These are phyloP conservation scores for Zeus faber DNA, from an alignment of 2,113 vertebrate species.

Conservation along the genomic window DNA sequence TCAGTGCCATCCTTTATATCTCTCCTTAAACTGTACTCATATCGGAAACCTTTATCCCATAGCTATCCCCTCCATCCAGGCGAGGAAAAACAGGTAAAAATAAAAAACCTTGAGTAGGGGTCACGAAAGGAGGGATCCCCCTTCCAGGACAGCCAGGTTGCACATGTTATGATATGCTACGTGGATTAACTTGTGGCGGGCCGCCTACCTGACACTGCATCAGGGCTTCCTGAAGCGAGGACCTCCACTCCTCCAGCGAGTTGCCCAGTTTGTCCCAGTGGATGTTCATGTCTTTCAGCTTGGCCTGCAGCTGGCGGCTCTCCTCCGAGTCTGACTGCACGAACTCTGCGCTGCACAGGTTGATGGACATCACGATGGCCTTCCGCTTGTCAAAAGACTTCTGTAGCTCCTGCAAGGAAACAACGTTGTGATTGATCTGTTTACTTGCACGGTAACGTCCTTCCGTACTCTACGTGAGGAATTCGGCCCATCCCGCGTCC, in stretches of 20 bases:
- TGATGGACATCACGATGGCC: conserved; percentile 92
- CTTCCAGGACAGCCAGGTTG: too few relatives aligned
- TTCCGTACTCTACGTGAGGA: too few relatives aligned
- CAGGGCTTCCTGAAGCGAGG: conserved; percentile 85
- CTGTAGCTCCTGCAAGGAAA: conserved; percentile 84
- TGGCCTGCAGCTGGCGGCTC: conserved; percentile 80
- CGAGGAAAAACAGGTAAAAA: too few relatives aligned
- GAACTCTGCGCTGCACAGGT: conserved; percentile 93
- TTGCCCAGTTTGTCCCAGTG: conserved; percentile 85
- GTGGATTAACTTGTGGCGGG: not conserved
- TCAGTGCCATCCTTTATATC: too few relatives aligned
- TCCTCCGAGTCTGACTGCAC: conserved; percentile 79
- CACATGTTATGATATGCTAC: too few relatives aligned
- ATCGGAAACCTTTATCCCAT: not conserved
- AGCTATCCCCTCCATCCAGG: not conserved
- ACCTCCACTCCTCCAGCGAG: conserved; percentile 86
- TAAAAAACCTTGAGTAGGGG: too few relatives aligned
- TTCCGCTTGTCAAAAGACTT: conserved; percentile 92
- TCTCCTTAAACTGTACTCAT: not conserved
- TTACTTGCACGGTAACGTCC: not conserved
- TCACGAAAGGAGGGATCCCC: too few relatives aligned
- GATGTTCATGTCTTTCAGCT: conserved; percentile 89
- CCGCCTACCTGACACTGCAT: conserved; percentile 93
- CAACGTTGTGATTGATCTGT: conserved; percentile 3
- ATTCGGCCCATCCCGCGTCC: too few relatives aligned